phyloP scores from a whole-genome alignment of 2,888 invertebrate genomes.

The Monopis laevigella region DNA sequence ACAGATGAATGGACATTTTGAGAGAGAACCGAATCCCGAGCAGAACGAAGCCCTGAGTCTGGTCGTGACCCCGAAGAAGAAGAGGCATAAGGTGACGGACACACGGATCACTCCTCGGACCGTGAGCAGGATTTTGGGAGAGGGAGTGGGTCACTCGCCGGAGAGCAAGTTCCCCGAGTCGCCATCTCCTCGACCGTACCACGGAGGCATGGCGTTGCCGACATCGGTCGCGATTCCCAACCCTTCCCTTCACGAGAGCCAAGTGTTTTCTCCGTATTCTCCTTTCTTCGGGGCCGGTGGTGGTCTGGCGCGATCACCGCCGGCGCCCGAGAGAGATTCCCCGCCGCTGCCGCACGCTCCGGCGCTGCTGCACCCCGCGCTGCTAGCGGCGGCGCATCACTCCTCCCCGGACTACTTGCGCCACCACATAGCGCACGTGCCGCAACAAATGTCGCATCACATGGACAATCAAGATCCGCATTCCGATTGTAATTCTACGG shows the following conservation, averaged over 20 bases:
- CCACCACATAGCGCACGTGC: slow-evolving; percentile 77
- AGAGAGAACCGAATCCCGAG: slow-evolving; percentile 79
- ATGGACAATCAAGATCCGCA: slow-evolving; percentile 87
- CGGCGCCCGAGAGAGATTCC: slow-evolving; percentile 78
- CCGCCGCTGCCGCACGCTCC: slow-evolving; percentile 87
- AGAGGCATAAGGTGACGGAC: slow-evolving; percentile 96
- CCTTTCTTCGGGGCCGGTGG: slow-evolving; percentile 81
- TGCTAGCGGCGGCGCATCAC: slow-evolving; percentile 85
- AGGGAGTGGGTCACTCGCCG: slow-evolving; percentile 78
- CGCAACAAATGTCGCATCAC: slow-evolving; percentile 82
- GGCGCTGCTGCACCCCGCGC: slow-evolving; percentile 85
- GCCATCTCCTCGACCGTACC: slow-evolving; percentile 79
- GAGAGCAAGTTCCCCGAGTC: slow-evolving; percentile 70
- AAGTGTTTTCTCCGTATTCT: slow-evolving; percentile 91
- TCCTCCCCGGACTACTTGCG: slow-evolving; percentile 82
- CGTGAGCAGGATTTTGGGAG: slow-evolving; percentile 86
- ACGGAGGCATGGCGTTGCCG: slow-evolving; percentile 89
- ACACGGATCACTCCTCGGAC: slow-evolving; percentile 92
- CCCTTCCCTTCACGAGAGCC: slow-evolving; percentile 93
- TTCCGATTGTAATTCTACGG: slow-evolving; percentile 91
- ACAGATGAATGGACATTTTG: slow-evolving; percentile 70
- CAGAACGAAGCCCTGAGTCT: slow-evolving; percentile 95
- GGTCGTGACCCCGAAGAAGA: slow-evolving; percentile 95
- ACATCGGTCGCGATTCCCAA: slow-evolving; percentile 97
- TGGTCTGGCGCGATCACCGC: slow-evolving; percentile 64